phyloP scores from a whole-genome alignment of 2,888 invertebrate genomes.

The Melanostoma mellinum region DNA sequence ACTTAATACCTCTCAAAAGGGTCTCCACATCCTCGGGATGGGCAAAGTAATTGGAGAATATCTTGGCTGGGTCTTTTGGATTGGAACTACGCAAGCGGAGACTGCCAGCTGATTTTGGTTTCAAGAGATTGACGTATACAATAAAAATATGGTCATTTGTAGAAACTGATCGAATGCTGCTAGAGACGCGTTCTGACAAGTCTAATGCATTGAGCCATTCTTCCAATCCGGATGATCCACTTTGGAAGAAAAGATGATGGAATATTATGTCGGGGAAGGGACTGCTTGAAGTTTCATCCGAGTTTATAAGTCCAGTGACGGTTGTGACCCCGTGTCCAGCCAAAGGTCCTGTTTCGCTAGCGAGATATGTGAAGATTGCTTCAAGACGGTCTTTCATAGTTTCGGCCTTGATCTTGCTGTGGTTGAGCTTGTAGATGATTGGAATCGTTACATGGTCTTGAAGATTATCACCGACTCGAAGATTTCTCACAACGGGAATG shows the following conservation, averaged over 20 bases:
- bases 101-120: slow-evolving; percentile 81
- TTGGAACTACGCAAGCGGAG: slow-evolving; percentile 83
- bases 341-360: slow-evolving; percentile 72
- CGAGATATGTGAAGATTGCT: slow-evolving; percentile 79
- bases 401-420: slow-evolving; percentile 42
- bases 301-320: slow-evolving; percentile 83
- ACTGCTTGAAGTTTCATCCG: slow-evolving; percentile 76
- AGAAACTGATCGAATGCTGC: slow-evolving; percentile 66
- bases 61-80: slow-evolving; percentile 83
- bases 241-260: slow-evolving; percentile 71
- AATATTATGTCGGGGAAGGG: slow-evolving; percentile 71
- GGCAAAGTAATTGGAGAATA: slow-evolving; percentile 84
- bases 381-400: slow-evolving; percentile 45
- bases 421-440: slow-evolving; percentile 79
- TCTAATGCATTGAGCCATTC: slow-evolving; percentile 74
- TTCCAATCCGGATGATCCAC: slow-evolving; percentile 68
- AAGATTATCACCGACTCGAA: slow-evolving; percentile 87
- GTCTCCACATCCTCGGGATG: slow-evolving; percentile 82
- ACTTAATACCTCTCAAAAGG: slow-evolving; percentile 79
- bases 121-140: slow-evolving; percentile 77
- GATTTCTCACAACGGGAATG: slow-evolving; percentile 73
- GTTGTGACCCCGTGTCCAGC: slow-evolving; percentile 78
- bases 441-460: slow-evolving; percentile 90
- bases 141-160: slow-evolving; percentile 74
- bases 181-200: slow-evolving; percentile 71